Conservation (phyloP, 2,888 invertebrate species). For the Ochropleura leucogaster region DNA sequence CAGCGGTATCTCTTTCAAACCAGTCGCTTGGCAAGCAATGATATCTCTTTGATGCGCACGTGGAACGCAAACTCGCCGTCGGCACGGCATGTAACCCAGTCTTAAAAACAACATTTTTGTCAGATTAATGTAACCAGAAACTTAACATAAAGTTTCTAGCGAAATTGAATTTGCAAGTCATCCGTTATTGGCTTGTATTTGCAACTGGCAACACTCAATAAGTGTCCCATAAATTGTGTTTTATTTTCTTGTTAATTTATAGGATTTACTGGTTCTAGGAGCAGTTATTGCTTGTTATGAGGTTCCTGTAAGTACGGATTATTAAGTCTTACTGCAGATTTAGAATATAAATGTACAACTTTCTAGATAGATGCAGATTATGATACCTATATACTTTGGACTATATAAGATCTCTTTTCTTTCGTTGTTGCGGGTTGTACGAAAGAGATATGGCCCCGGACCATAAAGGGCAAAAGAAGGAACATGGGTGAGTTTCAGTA, state of each 20-base stretch:
- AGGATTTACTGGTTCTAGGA: conserved; percentile 20
- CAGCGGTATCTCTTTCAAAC: too few species aligned
- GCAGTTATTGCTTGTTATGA: conserved; percentile 22
- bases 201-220: conserved; percentile 44
- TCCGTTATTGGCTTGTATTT: conserved; percentile 44
- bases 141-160: conserved; percentile 19
- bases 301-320: neutral
- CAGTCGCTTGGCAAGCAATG: too few species aligned
- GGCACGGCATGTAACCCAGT: neutral
- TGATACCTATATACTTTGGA: neutral
- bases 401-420: neutral
- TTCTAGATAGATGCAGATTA: neutral
- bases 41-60: too few species aligned
- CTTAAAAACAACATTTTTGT: conserved; percentile 18
- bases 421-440: too few species aligned
- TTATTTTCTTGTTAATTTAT: conserved; percentile 52
- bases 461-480: too few species aligned
- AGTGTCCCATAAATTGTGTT: conserved; percentile 48
- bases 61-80: too few species aligned
- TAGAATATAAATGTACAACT: neutral
- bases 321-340: neutral
- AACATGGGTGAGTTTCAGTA: too few species aligned
- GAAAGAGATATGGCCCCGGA: too few species aligned
- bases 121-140: conserved; percentile 24
- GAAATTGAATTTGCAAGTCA: conserved; percentile 50